Evolutionary conservation across 2,113 vertebrate species (phyloP).

Genomic region (Neodontobutis hainanensis): DNA sequence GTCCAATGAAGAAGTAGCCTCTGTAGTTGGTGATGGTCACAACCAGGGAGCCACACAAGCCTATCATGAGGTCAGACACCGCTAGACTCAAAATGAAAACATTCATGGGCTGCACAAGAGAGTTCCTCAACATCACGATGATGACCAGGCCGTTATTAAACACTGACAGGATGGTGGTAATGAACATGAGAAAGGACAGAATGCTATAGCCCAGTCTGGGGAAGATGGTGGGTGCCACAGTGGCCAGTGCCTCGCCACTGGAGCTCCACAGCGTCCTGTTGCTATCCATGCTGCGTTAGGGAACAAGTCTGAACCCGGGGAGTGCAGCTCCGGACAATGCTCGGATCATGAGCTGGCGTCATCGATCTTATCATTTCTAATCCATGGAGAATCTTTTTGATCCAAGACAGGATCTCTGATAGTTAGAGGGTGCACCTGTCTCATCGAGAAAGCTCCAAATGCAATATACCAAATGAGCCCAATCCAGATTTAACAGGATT

Average conservation of each 20-base stretch:
- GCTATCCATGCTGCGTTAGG: constrained; percentile 55
- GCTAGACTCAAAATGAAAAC: constrained; percentile 68
- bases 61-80: constrained; percentile 76
- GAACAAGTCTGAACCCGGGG: constrained; percentile 22
- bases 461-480: constrained; percentile 60
- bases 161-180: constrained; percentile 70
- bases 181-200: constrained; percentile 73
- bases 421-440: constrained; percentile 53
- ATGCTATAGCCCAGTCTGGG: constrained; percentile 69
- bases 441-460: constrained; percentile 31
- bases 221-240: constrained; percentile 58
- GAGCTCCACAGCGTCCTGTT: constrained; percentile 39
- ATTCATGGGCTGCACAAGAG: constrained; percentile 70
- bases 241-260: neutral
- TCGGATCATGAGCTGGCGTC: neutral
- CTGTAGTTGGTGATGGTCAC: constrained; percentile 74
- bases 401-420: constrained; percentile 22
- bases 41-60: constrained; percentile 61
- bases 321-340: constrained; percentile 3
- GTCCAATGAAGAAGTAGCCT: constrained; percentile 71
- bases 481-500: constrained; percentile 66
- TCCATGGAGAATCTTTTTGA: constrained; percentile 31
- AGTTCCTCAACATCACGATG: constrained; percentile 63
- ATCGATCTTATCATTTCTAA: constrained; percentile 53
- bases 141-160: constrained; percentile 75